Evolutionary conservation across 2,113 vertebrate genomes (phyloP).

Genomic region (Peucedramus taeniatus): DNA sequence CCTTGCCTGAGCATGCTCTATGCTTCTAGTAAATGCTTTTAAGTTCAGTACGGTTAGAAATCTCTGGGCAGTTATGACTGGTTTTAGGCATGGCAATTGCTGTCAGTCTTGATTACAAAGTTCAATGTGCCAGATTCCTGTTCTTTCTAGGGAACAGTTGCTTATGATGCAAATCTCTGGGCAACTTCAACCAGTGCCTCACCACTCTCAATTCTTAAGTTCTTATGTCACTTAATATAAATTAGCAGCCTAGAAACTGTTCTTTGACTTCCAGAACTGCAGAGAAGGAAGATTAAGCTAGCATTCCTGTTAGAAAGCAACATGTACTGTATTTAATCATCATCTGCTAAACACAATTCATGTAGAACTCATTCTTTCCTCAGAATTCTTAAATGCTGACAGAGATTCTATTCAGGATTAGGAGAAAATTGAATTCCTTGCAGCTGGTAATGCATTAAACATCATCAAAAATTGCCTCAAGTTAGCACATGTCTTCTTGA

Average conservation of each 20-base stretch:
- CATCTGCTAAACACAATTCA: not conserved
- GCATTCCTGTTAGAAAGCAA: not conserved
- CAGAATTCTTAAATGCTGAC: not conserved
- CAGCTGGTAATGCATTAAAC: not conserved
- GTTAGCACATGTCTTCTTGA: not conserved
- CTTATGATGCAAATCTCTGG: not conserved
- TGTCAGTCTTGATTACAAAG: not conserved
- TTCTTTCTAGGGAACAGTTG: not conserved
- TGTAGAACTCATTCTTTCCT: not conserved
- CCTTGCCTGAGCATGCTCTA: not conserved
- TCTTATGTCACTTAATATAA: not conserved
- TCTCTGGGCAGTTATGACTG: not conserved
- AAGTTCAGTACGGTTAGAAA: not conserved
- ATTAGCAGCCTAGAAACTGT: not conserved
- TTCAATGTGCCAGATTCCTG: not conserved
- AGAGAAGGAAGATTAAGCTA: not conserved
- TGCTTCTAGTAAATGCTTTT: not conserved
- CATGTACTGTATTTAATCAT: not conserved
- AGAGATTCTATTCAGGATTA: not conserved
- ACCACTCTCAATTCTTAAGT: not conserved
- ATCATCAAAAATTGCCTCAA: not conserved
- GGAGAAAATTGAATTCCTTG: not conserved
- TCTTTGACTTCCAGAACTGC: not conserved
- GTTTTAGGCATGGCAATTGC: accelerated
- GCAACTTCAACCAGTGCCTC: not conserved